phyloP scores from a whole-genome alignment of 1,140 invertebrate genomes.

The Cotesia typhae region DNA sequence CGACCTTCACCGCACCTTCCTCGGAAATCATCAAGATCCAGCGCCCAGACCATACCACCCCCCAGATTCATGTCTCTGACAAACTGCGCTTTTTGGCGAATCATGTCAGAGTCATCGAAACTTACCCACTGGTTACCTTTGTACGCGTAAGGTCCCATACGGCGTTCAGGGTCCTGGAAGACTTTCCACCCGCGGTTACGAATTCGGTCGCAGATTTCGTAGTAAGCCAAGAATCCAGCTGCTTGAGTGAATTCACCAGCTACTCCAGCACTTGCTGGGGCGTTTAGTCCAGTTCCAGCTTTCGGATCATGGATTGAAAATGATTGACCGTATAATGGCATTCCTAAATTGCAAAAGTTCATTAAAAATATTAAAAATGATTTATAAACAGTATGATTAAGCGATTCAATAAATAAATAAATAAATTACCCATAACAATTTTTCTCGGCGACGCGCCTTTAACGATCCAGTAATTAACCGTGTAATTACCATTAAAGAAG shows the following conservation, averaged over 20 bases:
- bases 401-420: slow-evolving; percentile 1
- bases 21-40: slow-evolving; percentile 72
- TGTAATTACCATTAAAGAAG: slow-evolving; percentile 75
- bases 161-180: slow-evolving; percentile 75
- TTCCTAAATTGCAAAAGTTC: slow-evolving; percentile 53
- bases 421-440: slow-evolving; percentile 77
- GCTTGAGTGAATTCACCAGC: slow-evolving; percentile 84
- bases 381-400: neutral
- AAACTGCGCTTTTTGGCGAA: slow-evolving; percentile 79
- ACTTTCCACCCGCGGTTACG: slow-evolving; percentile 80
- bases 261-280: slow-evolving; percentile 77
- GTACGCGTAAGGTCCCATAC: slow-evolving; percentile 88
- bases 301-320: slow-evolving; percentile 74
- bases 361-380: no score
- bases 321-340: slow-evolving; percentile 90
- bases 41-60: slow-evolving; percentile 90
- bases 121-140: slow-evolving; percentile 90
- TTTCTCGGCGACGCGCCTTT: slow-evolving; percentile 82
- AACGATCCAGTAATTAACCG: slow-evolving; percentile 88
- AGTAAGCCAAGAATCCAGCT: slow-evolving; percentile 87
- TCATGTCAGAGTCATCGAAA: slow-evolving; percentile 84
- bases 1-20: slow-evolving; percentile 75
- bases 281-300: slow-evolving; percentile 70
- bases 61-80: slow-evolving; percentile 79
- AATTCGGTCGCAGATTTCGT: slow-evolving; percentile 88